A percentile compares a stretch with the other conserved stretches of the same genome.
Conservation (phyloP, 2,113 vertebrate genomes). For the Micronycteris hirsuta region DNA sequence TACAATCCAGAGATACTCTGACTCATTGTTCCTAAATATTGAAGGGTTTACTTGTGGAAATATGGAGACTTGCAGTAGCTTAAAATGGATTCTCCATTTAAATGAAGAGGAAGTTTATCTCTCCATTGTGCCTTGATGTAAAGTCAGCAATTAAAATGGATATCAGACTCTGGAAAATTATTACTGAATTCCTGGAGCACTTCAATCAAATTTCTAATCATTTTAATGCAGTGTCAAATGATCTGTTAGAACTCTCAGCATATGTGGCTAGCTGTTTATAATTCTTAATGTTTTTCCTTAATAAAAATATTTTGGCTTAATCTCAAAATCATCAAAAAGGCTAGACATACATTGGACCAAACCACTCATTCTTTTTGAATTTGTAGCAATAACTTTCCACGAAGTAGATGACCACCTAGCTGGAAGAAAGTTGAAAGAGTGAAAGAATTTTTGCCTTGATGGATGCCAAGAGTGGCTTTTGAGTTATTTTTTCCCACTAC, state of each 20-base stretch:
- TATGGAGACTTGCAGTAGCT: neutral
- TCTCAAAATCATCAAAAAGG: slow-evolving; percentile 39
- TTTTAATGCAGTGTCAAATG: neutral
- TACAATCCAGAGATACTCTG: neutral
- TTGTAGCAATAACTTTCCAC: slow-evolving; percentile 40
- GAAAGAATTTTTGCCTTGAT: slow-evolving; percentile 4
- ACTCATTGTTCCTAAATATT: neutral
- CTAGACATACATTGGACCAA: slow-evolving; percentile 35
- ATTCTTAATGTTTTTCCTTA: slow-evolving; percentile 19
- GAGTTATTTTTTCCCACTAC: neutral
- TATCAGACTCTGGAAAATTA: neutral
- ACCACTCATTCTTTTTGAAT: slow-evolving; percentile 43
- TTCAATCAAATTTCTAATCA: neutral
- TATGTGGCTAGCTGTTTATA: slow-evolving; percentile 10
- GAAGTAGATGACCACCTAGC: slow-evolving; percentile 45
- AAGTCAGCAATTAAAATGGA: neutral
- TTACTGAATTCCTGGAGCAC: neutral
- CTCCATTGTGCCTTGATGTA: neutral
- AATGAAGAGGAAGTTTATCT: neutral
- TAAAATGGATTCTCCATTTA: neutral
- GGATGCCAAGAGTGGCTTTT: slow-evolving; percentile 12
- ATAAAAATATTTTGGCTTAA: slow-evolving; percentile 48
- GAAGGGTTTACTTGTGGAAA: neutral
- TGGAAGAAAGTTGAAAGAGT: neutral
- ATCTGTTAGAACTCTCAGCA: neutral